Evolutionary conservation across 2,888 invertebrate genomes (phyloP).

Genomic region (Amphiduros pacificus): DNA sequence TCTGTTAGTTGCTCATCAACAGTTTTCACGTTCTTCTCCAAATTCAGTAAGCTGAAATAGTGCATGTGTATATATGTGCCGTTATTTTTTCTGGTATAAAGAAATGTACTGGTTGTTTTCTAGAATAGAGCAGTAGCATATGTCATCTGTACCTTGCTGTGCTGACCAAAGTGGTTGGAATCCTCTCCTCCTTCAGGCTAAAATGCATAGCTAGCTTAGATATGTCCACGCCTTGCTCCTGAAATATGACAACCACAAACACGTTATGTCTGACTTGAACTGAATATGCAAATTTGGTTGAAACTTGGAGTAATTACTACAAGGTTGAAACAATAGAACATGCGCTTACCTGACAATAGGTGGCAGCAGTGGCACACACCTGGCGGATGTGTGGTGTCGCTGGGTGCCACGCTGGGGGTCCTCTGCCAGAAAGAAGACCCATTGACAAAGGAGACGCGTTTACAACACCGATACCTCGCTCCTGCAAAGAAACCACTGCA

Average conservation of each 20-base stretch:
- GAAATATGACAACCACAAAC: background rate
- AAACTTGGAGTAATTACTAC: background rate
- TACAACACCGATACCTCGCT: slow-evolving; percentile 74
- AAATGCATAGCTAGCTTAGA: slow-evolving; percentile 49
- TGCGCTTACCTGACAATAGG: slow-evolving; percentile 13
- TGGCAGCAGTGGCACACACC: slow-evolving; percentile 22
- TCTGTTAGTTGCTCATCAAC: slow-evolving; percentile 69
- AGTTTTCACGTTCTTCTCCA: slow-evolving; percentile 67
- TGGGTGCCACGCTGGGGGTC: slow-evolving; percentile 51
- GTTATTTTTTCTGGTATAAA: too few species aligned
- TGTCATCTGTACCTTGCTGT: too few species aligned
- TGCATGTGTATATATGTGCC: too few species aligned
- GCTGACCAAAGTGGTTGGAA: slow-evolving; percentile 76
- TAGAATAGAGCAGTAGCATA: too few species aligned
- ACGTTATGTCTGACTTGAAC: background rate
- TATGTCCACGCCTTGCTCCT: slow-evolving; percentile 49
- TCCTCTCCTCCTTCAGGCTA: slow-evolving; percentile 63
- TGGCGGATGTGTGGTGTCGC: slow-evolving; percentile 20
- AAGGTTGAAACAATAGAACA: slow-evolving; percentile 4
- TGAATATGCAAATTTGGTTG: background rate
- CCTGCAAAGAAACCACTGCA: too few species aligned
- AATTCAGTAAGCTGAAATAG: slow-evolving; percentile 59
- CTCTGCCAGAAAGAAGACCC: slow-evolving; percentile 76
- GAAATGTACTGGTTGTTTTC: too few species aligned
- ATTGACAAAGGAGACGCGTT: slow-evolving; percentile 79